These are phyloP conservation scores for Thera britannica DNA, from an alignment of 2,888 invertebrate species.

Conservation along the genomic window DNA sequence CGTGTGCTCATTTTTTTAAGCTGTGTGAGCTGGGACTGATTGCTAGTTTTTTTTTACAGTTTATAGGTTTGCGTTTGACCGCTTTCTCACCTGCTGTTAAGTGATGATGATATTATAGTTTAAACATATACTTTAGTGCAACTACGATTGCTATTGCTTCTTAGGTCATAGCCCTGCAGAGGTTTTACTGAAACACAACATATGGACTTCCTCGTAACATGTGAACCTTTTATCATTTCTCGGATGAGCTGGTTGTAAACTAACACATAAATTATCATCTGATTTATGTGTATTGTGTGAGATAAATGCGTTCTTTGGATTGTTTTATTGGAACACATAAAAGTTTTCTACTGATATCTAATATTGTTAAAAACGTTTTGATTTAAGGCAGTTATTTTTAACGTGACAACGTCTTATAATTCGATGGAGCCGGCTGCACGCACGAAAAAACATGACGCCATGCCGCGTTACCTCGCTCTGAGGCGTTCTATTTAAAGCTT, in stretches of 20 bases:
- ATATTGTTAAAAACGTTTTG: background rate
- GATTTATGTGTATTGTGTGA: constrained; percentile 33
- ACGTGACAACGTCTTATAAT: too few relatives aligned
- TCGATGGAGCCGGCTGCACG: too few relatives aligned
- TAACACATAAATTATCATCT: constrained; percentile 36
- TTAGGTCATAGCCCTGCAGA: too few relatives aligned
- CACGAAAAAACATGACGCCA: too few relatives aligned
- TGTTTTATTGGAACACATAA: constrained; percentile 28
- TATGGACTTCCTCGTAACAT: background rate
- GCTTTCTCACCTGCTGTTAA: too few relatives aligned
- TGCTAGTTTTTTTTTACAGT: too few relatives aligned
- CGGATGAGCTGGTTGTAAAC: constrained; percentile 28
- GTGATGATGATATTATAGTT: too few relatives aligned
- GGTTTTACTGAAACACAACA: constrained; percentile 24
- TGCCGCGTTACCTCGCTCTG: too few relatives aligned
- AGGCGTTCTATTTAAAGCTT: too few relatives aligned
- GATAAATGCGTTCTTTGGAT: constrained; percentile 31
- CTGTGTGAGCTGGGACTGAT: too few relatives aligned
- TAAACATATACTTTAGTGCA: background rate
- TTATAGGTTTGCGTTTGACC: too few relatives aligned
- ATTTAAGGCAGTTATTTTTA: background rate
- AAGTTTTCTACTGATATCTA: constrained; percentile 21
- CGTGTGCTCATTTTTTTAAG: too few relatives aligned
- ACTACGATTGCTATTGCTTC: background rate
- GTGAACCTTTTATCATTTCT: constrained; percentile 32